phyloP scores from a whole-genome alignment of 1,140 invertebrate species.

The Nymphalis io region DNA sequence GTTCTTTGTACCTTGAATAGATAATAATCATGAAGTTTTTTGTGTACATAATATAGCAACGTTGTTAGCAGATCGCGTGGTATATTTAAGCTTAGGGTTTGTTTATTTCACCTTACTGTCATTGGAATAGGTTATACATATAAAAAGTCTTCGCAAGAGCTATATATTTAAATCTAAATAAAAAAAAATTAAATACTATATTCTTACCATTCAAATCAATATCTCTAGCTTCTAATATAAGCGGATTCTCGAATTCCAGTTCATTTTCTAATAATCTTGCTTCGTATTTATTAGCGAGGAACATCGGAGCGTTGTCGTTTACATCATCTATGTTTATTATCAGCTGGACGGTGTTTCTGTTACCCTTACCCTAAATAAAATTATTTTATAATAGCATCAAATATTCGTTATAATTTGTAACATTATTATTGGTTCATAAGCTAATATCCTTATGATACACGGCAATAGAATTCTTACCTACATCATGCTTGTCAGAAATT shows the following conservation, averaged over 20 bases:
- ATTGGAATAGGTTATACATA: neutral
- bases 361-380: conserved; percentile 83
- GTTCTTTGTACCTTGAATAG: conserved; percentile 87
- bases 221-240: conserved; percentile 91
- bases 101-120: too few species aligned
- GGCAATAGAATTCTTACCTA: too few species aligned
- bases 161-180: neutral
- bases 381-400: neutral
- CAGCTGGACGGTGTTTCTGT: conserved; percentile 90
- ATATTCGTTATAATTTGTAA: too few species aligned
- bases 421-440: too few species aligned
- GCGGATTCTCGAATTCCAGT: conserved; percentile 87
- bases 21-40: too few species aligned
- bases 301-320: conserved; percentile 93
- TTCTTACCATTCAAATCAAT: conserved; percentile 90
- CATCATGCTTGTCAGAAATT: too few species aligned
- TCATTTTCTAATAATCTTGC: conserved; percentile 91
- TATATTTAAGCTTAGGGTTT: too few species aligned
- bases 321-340: conserved; percentile 93
- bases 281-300: conserved; percentile 91
- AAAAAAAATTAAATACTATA: too few species aligned
- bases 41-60: too few species aligned
- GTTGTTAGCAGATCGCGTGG: too few species aligned
- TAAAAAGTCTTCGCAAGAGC: neutral
- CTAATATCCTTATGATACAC: too few species aligned